Percentiles rank a stretch among this genome's conserved stretches.
Conservation (phyloP, 2,888 invertebrate genomes). For the Andrena bicolor region DNA sequence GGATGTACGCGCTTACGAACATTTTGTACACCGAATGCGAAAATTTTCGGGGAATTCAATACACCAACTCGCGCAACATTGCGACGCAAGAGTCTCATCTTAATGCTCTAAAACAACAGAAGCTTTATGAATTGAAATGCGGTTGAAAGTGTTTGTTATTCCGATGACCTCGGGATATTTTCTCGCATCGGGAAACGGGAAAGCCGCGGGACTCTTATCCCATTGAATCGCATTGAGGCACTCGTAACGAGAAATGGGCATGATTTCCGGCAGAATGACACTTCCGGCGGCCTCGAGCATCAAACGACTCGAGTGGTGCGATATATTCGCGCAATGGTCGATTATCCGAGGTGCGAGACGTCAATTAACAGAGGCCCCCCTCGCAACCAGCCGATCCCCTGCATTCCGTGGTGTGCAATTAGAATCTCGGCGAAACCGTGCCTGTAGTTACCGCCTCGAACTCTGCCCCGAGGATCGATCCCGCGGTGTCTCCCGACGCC, state of each 20-base stretch:
- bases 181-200: not conserved
- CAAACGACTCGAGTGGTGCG: not conserved
- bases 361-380: conserved; percentile 7
- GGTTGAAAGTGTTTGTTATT: not conserved
- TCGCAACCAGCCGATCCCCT: conserved; percentile 21
- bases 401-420: conserved; percentile 1
- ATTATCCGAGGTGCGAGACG: not conserved
- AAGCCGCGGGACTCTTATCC: not conserved
- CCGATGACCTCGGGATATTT: not conserved
- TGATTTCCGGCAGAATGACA: not conserved
- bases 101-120: not conserved
- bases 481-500: not conserved
- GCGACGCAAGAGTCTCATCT: not conserved
- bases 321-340: conserved; percentile 1
- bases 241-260: not conserved
- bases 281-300: not conserved
- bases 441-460: not conserved
- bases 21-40: not conserved
- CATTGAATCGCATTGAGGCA: not conserved
- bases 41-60: no score
- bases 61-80: not conserved
- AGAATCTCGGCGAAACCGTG: conserved; percentile 6
- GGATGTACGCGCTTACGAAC: not conserved
- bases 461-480: not conserved
- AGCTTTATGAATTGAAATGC: not conserved